phyloP scores from a whole-genome alignment of 2,888 invertebrate species.

The Lysandra coridon region DNA sequence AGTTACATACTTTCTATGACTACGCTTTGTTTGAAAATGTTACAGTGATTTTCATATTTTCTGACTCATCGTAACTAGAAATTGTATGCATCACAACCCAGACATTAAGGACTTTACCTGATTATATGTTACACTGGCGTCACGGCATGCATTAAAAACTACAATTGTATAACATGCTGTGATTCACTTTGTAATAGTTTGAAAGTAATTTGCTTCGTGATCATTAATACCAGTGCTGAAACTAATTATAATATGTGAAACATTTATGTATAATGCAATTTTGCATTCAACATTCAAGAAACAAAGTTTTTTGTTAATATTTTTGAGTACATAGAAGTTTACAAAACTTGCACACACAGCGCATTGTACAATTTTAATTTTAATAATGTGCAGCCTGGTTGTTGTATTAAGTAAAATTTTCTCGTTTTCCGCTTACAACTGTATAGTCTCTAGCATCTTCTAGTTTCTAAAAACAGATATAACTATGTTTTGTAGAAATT shows the following conservation, averaged over 20 bases:
- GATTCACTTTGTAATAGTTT: neutral
- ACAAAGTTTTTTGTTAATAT: too few species aligned
- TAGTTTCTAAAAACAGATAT: too few species aligned
- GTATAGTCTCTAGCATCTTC: too few species aligned
- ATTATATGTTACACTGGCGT: neutral
- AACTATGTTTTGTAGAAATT: too few species aligned
- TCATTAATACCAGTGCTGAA: neutral
- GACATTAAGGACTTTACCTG: conserved; percentile 1
- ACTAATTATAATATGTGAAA: neutral
- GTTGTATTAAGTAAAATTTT: too few species aligned
- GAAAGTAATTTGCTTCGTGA: neutral
- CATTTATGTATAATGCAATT: too few species aligned
- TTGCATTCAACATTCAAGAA: neutral
- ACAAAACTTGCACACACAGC: too few species aligned
- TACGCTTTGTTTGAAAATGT: neutral
- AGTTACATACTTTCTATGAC: neutral
- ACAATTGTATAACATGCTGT: neutral
- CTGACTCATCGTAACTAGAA: conserved; percentile 16
- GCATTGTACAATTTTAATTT: too few species aligned
- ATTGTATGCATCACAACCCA: neutral
- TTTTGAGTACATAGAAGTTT: too few species aligned
- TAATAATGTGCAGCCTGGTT: too few species aligned
- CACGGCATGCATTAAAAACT: neutral
- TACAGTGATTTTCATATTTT: neutral
- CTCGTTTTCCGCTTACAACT: too few species aligned